Conservation (phyloP, 1,140 invertebrate genomes). For the Adelges cooleyi region DNA sequence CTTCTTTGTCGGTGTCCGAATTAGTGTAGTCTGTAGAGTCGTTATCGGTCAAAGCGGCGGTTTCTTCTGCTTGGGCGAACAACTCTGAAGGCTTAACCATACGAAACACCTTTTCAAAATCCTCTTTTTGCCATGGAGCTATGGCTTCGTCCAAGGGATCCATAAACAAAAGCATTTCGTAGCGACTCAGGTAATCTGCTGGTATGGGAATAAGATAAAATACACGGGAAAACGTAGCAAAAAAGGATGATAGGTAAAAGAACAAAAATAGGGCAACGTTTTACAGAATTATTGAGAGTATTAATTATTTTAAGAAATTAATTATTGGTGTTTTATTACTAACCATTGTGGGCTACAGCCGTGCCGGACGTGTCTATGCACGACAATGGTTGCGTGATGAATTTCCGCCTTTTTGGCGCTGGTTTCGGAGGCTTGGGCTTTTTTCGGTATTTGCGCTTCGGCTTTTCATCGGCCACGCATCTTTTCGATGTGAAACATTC, state of each 20-base stretch:
- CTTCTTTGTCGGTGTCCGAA: slow-evolving; percentile 4
- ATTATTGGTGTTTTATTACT: background rate
- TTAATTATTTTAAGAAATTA: too few relatives aligned
- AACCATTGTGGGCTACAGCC: background rate
- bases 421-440: background rate
- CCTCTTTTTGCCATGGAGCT: slow-evolving; percentile 5
- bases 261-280: too few relatives aligned
- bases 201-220: background rate
- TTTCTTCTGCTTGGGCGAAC: background rate
- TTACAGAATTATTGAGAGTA: too few relatives aligned
- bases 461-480: slow-evolving; percentile 13
- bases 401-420: background rate
- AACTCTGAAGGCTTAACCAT: slow-evolving; percentile 5
- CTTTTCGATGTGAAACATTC: slow-evolving; percentile 17
- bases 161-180: slow-evolving; percentile 12
- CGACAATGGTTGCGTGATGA: background rate
- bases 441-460: slow-evolving; percentile 14
- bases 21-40: slow-evolving; percentile 19
- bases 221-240: too few relatives aligned
- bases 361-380: slow-evolving; percentile 8
- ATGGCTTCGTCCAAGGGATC: background rate
- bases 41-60: background rate
- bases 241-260: too few relatives aligned
- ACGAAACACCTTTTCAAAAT: slow-evolving; percentile 13
- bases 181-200: slow-evolving; percentile 8